A percentile compares a stretch with the other conserved stretches of the same genome.
phyloP scores from a whole-genome alignment of 2,797 vertebrate genomes.

The Malacoraja senta region DNA sequence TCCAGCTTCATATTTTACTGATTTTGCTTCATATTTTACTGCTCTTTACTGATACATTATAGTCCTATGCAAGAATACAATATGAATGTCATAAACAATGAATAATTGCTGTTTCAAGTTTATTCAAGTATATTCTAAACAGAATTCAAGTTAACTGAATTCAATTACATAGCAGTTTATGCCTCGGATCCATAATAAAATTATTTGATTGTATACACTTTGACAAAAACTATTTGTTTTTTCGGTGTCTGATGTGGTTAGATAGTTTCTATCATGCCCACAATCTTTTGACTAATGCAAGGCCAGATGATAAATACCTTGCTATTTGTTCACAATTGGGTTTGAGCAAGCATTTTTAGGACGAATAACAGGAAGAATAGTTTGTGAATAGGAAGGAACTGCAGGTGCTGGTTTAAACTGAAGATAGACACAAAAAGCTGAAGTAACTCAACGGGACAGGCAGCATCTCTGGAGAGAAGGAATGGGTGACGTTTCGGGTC shows the following conservation, averaged over 20 bases:
- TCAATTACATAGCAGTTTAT: background rate
- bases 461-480: too few species aligned
- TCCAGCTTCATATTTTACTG: background rate
- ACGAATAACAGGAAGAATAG: background rate
- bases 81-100: background rate
- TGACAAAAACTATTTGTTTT: background rate
- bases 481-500: too few species aligned
- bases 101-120: background rate
- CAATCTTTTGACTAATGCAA: background rate
- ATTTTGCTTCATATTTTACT: background rate
- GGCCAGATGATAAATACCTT: background rate
- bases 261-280: background rate
- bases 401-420: too few species aligned
- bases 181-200: background rate
- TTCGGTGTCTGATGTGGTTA: background rate
- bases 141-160: background rate
- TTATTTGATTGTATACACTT: background rate
- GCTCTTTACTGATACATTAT: background rate
- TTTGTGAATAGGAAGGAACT: too few species aligned
- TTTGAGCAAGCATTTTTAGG: background rate
- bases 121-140: too few species aligned
- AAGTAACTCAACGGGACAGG: too few species aligned
- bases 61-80: background rate
- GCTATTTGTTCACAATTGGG: background rate
- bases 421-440: too few species aligned